Percentiles rank a stretch among this genome's conserved stretches.
Conservation (phyloP, 92 coral and sea anemone genomes). For the Phenganax subtilis region DNA sequence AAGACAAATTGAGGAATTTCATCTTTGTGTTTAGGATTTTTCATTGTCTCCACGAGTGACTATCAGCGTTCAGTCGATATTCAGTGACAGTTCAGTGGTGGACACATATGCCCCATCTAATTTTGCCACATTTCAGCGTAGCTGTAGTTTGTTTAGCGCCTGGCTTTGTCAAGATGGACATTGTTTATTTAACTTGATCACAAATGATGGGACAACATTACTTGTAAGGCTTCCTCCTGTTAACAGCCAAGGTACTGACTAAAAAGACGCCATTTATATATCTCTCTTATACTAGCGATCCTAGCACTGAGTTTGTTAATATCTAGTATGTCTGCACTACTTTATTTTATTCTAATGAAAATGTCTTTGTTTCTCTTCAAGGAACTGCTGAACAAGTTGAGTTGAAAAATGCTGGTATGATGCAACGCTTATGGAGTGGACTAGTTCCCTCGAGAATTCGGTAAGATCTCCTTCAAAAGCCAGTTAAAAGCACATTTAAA, state of each 20-base stretch:
- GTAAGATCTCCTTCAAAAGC: not conserved
- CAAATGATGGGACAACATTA: conserved; percentile 64
- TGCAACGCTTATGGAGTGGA: conserved; percentile 96
- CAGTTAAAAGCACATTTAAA: not conserved
- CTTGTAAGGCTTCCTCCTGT: conserved; percentile 75
- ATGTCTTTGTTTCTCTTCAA: conserved; percentile 19
- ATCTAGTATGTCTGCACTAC: no score
- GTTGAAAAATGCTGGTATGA: conserved; percentile 74
- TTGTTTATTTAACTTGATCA: conserved; percentile 72
- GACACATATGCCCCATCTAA: conserved; percentile 73
- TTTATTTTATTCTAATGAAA: no score
- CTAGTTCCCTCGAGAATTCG: conserved; percentile 78
- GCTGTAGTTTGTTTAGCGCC: conserved; percentile 61
- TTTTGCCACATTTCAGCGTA: conserved; percentile 68
- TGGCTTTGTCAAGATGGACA: conserved; percentile 99
- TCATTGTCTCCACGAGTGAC: conserved; percentile 60
- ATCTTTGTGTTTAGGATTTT: conserved; percentile 53
- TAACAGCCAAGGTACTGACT: conserved; percentile 57
- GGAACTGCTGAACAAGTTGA: conserved; percentile 86
- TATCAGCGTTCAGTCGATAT: conserved; percentile 63
- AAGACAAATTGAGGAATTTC: not conserved
- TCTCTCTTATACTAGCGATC: not conserved
- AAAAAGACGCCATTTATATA: not conserved
- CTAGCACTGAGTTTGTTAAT: no score
- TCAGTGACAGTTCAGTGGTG: conserved; percentile 51